phyloP scores from a whole-genome alignment of 1,140 invertebrate species.

The Drosophila burlai region DNA sequence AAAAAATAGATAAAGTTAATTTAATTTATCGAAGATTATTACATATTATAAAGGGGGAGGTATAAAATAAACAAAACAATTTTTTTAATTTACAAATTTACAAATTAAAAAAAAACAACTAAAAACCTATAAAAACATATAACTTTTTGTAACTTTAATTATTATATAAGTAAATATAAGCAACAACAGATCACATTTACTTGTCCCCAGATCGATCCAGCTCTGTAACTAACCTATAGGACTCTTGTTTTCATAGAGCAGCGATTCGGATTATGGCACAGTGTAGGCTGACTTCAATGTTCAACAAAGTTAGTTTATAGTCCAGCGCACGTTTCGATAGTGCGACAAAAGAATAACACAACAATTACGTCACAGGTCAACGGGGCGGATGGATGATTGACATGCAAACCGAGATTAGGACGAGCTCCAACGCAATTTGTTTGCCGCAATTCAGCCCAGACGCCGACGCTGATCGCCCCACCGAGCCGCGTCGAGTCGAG shows the following conservation, averaged over 20 bases:
- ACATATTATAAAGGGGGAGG: no score
- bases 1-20: neutral
- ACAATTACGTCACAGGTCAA: constrained; percentile 54
- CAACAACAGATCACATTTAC: neutral
- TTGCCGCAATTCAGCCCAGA: constrained; percentile 9
- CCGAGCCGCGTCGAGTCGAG: neutral
- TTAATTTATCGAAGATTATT: neutral
- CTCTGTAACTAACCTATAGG: neutral
- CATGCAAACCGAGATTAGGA: constrained; percentile 32
- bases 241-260: constrained; percentile 2
- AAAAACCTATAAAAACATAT: neutral
- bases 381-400: constrained; percentile 26
- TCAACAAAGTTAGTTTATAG: constrained; percentile 17
- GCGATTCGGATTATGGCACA: neutral
- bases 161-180: neutral
- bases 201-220: neutral
- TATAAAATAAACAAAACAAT: no score
- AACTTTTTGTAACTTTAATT: neutral
- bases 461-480: neutral
- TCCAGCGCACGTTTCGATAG: constrained; percentile 23
- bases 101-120: neutral
- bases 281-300: constrained; percentile 9
- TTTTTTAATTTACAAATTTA: no score
- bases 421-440: constrained; percentile 23
- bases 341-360: constrained; percentile 29